Conservation (phyloP, 2,113 vertebrate genomes). For the Sprattus sprattus region DNA sequence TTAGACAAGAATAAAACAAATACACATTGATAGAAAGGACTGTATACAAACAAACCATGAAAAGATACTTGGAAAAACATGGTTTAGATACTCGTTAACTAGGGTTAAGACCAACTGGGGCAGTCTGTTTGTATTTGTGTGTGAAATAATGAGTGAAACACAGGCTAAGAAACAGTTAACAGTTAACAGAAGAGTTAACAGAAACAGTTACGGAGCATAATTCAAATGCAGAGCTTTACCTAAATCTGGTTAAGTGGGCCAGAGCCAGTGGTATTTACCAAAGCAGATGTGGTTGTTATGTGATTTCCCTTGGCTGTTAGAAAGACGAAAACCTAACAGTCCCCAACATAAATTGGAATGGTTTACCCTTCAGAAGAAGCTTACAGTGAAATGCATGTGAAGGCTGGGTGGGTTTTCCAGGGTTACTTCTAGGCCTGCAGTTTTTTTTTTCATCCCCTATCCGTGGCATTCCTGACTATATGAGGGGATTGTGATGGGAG, state of each 20-base stretch:
- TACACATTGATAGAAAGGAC: not conserved
- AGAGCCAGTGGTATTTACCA: not conserved
- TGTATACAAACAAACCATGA: not conserved
- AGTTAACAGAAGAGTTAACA: no score
- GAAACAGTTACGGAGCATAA: not conserved
- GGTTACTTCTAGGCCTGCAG: not conserved
- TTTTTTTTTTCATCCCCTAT: not conserved
- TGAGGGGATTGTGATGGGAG: constrained; percentile 7
- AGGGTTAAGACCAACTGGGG: not conserved
- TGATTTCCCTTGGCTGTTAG: not conserved
- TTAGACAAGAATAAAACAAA: no score
- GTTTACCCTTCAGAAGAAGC: not conserved
- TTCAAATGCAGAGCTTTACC: not conserved
- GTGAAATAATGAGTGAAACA: not conserved
- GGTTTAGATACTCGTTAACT: not conserved
- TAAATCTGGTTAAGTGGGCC: constrained; percentile 14
- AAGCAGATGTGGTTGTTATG: not conserved
- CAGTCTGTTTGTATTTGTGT: not conserved
- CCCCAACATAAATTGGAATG: not conserved
- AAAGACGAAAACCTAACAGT: not conserved
- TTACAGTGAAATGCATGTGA: not conserved
- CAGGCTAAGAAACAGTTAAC: not conserved
- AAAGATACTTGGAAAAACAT: not conserved
- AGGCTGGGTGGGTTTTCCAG: not conserved
- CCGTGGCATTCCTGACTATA: constrained; percentile 6